phyloP scores from a whole-genome alignment of 2,797 vertebrate genomes.

The Eulemur albifrons region DNA sequence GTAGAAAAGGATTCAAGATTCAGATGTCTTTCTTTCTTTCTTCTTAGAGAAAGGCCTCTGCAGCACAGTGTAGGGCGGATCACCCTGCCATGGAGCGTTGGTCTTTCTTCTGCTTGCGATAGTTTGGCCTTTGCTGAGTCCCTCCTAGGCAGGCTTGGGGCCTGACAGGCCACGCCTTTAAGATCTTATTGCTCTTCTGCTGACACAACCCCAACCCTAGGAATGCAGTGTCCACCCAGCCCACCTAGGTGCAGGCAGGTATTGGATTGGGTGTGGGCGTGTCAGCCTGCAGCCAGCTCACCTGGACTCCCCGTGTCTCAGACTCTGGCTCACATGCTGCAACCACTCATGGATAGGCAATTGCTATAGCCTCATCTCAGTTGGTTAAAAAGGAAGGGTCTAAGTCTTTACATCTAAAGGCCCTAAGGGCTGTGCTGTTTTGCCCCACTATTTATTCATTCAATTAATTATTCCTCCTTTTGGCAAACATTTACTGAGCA shows the following conservation, averaged over 20 bases:
- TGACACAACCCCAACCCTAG: neutral
- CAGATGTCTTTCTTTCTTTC: fast-evolving
- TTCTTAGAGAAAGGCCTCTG: neutral
- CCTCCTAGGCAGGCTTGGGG: neutral
- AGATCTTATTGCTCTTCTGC: too few species aligned
- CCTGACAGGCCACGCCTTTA: neutral
- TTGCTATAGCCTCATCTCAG: neutral
- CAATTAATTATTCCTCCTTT: neutral
- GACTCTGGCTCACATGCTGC: neutral
- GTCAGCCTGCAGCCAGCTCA: too few species aligned
- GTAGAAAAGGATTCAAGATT: neutral
- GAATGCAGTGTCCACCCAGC: neutral
- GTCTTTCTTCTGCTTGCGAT: neutral
- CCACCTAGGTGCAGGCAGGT: neutral
- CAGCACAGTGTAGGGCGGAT: too few species aligned
- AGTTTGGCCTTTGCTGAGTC: neutral
- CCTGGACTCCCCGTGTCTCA: neutral
- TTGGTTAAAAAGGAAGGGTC: neutral
- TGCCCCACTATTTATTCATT: neutral
- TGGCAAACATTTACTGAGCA: neutral
- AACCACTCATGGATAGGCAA: neutral
- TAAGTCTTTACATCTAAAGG: fast-evolving
- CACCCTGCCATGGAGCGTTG: fast-evolving
- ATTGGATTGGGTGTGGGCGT: fast-evolving
- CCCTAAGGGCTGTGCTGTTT: too few species aligned